phyloP scores from a whole-genome alignment of 1,140 invertebrate species.

The Babylonia areolata region DNA sequence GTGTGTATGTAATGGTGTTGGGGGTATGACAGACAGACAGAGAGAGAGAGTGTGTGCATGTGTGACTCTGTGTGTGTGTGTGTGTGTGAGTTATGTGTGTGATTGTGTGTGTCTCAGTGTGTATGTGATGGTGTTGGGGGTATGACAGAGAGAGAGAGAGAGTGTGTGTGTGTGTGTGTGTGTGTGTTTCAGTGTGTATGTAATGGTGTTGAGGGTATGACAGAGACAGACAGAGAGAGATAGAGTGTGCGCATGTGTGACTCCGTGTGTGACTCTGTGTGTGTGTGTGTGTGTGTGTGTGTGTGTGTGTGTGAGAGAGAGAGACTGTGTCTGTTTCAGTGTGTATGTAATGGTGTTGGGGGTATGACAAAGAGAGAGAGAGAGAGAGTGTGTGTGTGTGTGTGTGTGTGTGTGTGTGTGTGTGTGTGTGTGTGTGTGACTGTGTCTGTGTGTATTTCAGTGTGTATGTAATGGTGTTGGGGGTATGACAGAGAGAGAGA shows the following conservation, averaged over 20 bases:
- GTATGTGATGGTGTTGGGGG: slow-evolving; percentile 10
- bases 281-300: slow-evolving; percentile 18
- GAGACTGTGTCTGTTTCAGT: background rate
- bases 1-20: background rate
- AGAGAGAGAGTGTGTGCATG: no score
- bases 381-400: slow-evolving; percentile 7
- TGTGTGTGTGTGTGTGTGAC: background rate
- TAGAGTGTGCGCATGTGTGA: background rate
- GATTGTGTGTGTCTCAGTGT: background rate
- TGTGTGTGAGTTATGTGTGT: background rate
- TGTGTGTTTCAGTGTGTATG: no score
- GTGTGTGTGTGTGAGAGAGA: background rate
- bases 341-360: no score
- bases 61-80: no score
- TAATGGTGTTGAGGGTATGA: no score
- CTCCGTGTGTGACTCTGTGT: background rate
- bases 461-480: background rate
- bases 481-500: no score
- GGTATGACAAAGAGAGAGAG: no score
- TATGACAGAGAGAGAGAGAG: no score
- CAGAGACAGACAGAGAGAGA: no score
- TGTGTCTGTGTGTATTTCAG: background rate
- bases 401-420: background rate
- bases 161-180: slow-evolving; percentile 1
- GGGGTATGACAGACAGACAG: no score